Evolutionary conservation across 23 tunicate genomes (phyloP).

Genomic region (Trididemnum clinides): DNA sequence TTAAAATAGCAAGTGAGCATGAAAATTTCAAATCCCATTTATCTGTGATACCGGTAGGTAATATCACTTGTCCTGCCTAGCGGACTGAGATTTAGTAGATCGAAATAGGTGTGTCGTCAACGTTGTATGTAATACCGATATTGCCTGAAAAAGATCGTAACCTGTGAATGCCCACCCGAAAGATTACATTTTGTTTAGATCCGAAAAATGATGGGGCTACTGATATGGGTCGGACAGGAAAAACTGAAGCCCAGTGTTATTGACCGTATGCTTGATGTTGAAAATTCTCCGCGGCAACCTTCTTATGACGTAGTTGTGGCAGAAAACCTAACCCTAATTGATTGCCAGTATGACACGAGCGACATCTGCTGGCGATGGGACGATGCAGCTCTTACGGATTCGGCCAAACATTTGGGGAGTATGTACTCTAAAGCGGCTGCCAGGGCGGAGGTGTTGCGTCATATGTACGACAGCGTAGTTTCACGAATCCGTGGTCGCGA

Average conservation of each 20-base stretch:
- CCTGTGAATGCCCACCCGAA: too few relatives aligned
- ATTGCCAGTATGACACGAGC: constrained; percentile 40
- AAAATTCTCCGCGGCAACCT: constrained; percentile 45
- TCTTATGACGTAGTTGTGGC: background rate
- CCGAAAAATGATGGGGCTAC: constrained; percentile 49
- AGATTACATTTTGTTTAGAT: constrained; percentile 4
- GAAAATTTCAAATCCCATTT: too few relatives aligned
- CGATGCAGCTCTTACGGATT: constrained; percentile 20
- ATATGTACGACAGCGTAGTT: constrained; percentile 13
- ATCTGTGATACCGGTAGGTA: too few relatives aligned
- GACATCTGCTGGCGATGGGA: constrained; percentile 83
- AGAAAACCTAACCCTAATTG: constrained; percentile 39
- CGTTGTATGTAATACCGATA: too few relatives aligned
- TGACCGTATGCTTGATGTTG: constrained; percentile 53
- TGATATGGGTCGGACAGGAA: constrained; percentile 36
- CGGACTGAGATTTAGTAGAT: too few relatives aligned
- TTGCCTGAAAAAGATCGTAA: too few relatives aligned
- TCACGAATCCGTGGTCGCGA: background rate
- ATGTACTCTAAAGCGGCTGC: constrained; percentile 23
- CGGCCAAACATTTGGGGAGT: constrained; percentile 34
- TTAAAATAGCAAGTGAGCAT: too few relatives aligned
- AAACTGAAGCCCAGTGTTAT: constrained; percentile 5
- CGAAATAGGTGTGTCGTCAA: too few relatives aligned
- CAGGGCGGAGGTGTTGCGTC: constrained; percentile 38
- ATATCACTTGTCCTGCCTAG: too few relatives aligned